These are phyloP conservation scores for Diogma glabrata DNA, from an alignment of 2,888 invertebrate species.

Conservation along the genomic window DNA sequence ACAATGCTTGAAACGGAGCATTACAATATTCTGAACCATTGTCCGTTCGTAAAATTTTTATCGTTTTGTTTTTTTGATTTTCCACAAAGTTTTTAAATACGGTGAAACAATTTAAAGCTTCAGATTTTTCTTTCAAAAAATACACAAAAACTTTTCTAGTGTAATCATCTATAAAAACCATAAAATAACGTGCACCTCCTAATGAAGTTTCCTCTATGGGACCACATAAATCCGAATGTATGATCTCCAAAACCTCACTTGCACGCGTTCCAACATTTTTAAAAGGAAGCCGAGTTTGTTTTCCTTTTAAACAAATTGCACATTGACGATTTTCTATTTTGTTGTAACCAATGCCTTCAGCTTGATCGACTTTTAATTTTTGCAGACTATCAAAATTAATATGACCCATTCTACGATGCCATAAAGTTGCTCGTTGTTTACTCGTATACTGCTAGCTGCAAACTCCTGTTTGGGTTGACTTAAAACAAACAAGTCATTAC, in stretches of 20 bases:
- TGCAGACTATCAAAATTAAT: not conserved
- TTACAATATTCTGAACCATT: not conserved
- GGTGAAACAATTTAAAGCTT: no score
- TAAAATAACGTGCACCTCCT: constrained; percentile 2
- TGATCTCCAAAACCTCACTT: no score
- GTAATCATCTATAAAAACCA: not conserved
- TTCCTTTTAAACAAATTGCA: not conserved
- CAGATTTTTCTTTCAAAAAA: no score
- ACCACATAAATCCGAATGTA: no score
- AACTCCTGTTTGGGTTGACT: no score
- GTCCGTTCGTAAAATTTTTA: not conserved
- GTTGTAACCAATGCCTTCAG: no score
- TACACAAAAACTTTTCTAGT: not conserved
- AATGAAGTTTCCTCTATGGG: no score
- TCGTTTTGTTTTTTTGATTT: constrained; percentile 1
- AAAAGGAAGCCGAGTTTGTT: not conserved
- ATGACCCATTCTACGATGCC: not conserved
- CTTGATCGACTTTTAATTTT: not conserved
- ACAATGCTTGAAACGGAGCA: not conserved
- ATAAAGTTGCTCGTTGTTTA: not conserved
- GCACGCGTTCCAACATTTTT: not conserved
- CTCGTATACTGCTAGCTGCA: no score
- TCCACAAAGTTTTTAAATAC: not conserved
- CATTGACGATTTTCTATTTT: no score
- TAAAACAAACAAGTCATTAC: no score